A percentile compares a stretch with the other conserved stretches of the same genome.
phyloP scores from a whole-genome alignment of 2,797 vertebrate genomes.

The Tragopan temminckii region DNA sequence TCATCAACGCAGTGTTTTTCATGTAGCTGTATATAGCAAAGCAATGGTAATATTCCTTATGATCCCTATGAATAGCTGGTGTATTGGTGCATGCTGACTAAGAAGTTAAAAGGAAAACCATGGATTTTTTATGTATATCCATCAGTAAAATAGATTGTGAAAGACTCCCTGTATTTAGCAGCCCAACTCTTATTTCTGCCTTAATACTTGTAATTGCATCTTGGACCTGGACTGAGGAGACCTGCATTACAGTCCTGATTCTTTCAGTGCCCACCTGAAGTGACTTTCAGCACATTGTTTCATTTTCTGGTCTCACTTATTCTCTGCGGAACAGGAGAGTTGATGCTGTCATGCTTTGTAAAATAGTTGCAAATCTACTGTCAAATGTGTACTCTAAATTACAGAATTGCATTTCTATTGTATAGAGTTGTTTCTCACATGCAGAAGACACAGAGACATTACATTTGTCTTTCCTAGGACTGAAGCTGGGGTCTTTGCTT shows the following conservation, averaged over 20 bases:
- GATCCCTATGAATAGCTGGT: too few species aligned
- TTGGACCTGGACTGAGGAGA: background rate
- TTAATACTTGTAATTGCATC: background rate
- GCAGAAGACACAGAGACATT: background rate
- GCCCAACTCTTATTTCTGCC: too few species aligned
- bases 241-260: background rate
- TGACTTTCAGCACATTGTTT: conserved; percentile 19
- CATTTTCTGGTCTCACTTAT: background rate
- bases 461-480: background rate
- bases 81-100: too few species aligned
- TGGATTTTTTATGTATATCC: background rate
- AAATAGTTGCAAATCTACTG: background rate
- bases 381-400: background rate
- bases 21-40: too few species aligned
- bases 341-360: background rate
- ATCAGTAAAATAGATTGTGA: background rate
- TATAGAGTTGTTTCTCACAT: background rate
- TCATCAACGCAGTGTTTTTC: too few species aligned
- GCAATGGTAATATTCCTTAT: too few species aligned
- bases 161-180: background rate
- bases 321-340: background rate
- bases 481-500: background rate
- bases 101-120: background rate
- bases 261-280: background rate
- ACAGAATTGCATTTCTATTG: background rate